A percentile compares a stretch with the other conserved stretches of the same genome.
phyloP scores from a whole-genome alignment of 64 coral and sea anemone genomes.

The Actinia equina region DNA sequence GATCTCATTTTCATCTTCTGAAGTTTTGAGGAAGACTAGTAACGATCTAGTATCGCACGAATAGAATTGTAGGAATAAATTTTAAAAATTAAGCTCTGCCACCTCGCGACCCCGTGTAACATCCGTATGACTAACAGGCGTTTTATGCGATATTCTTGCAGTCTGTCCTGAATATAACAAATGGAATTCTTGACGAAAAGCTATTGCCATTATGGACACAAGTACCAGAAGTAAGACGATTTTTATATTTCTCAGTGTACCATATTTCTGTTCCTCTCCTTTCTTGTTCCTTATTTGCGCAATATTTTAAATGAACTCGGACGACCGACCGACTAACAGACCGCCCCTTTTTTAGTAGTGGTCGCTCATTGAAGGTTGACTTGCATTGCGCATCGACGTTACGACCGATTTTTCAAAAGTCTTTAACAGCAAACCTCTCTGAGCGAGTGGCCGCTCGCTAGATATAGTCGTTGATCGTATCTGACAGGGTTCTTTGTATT shows the following conservation, averaged over 20 bases:
- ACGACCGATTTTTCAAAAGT: not conserved
- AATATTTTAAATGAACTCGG: too few species aligned
- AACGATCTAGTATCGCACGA: too few species aligned
- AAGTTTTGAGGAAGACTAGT: not conserved
- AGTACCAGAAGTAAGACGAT: not conserved
- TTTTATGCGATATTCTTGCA: not conserved
- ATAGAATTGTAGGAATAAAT: not conserved
- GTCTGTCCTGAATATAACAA: slow-evolving; percentile 4
- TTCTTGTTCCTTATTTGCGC: not conserved
- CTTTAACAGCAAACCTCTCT: not conserved
- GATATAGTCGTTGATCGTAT: not conserved
- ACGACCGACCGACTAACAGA: too few species aligned
- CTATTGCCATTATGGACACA: not conserved
- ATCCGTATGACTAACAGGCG: too few species aligned
- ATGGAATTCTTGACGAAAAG: not conserved
- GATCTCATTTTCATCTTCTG: not conserved
- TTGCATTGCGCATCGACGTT: not conserved
- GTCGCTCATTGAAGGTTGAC: not conserved
- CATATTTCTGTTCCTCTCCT: not conserved
- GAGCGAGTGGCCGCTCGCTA: too few species aligned
- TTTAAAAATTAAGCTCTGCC: not conserved
- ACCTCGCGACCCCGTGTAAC: too few species aligned
- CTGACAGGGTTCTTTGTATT: not conserved
- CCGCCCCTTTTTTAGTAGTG: too few species aligned
- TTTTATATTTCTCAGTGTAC: not conserved